phyloP scores from a whole-genome alignment of 2,113 vertebrate species.

The Brachypodius melanocephalos region DNA sequence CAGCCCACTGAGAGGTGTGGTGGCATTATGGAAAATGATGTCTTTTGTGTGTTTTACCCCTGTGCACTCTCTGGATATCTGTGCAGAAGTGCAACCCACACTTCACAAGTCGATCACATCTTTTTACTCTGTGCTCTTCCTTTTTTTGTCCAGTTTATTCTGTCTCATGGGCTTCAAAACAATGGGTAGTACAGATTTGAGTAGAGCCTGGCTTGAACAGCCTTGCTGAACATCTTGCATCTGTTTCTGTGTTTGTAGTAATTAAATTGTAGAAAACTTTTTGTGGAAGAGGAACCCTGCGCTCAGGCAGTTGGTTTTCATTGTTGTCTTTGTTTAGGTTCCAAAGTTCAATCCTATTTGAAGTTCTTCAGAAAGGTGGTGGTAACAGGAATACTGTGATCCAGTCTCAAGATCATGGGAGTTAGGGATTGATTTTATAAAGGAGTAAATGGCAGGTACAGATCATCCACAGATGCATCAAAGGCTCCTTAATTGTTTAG shows the following conservation, averaged over 20 bases:
- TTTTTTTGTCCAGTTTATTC: not conserved
- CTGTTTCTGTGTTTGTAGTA: not conserved
- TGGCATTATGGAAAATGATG: not conserved
- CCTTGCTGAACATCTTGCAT: not conserved
- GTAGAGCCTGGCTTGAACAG: not conserved
- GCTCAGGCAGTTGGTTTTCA: not conserved
- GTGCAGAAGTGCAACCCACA: not conserved
- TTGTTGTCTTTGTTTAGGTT: not conserved
- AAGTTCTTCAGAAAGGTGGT: not conserved
- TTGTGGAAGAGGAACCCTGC: not conserved
- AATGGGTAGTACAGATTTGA: not conserved
- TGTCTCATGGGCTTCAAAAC: not conserved
- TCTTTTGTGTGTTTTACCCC: not conserved
- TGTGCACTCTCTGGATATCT: fast-evolving
- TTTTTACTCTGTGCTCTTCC: not conserved
- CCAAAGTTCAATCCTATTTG: not conserved
- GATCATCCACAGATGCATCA: not conserved
- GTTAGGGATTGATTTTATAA: not conserved
- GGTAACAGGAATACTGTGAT: not conserved
- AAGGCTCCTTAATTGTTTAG: not conserved
- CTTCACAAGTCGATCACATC: not conserved
- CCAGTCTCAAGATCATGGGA: not conserved
- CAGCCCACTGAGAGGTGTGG: not conserved
- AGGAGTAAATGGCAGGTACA: not conserved
- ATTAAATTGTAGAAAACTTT: not conserved